phyloP scores from a whole-genome alignment of 2,113 vertebrate species.

The Isurus oxyrinchus region DNA sequence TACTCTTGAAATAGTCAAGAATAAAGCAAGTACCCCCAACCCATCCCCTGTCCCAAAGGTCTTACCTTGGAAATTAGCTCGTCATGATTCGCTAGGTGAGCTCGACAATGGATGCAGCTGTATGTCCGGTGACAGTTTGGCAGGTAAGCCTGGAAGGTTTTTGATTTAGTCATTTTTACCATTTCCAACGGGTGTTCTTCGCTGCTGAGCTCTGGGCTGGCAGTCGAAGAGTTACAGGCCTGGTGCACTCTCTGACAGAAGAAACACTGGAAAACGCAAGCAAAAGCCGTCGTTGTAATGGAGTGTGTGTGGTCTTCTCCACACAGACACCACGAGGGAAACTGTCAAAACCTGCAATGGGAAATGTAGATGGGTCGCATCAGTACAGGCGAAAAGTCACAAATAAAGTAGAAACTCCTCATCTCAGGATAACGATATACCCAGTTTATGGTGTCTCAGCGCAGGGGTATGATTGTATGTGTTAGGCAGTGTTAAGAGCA shows the following conservation, averaged over 20 bases:
- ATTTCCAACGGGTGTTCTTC: constrained; percentile 76
- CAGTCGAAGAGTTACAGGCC: constrained; percentile 73
- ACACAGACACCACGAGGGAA: constrained; percentile 79
- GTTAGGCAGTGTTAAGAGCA: neutral
- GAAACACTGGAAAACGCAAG: constrained; percentile 88
- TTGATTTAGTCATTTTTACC: constrained; percentile 99
- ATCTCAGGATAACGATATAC: neutral
- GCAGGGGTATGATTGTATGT: neutral
- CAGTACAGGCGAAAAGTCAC: neutral
- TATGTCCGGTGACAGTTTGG: constrained; percentile 91
- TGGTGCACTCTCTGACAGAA: constrained; percentile 89
- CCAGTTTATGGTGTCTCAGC: neutral
- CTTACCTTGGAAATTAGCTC: constrained; percentile 87
- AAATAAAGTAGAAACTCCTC: neutral
- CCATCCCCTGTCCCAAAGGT: neutral
- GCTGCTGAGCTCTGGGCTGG: constrained; percentile 77
- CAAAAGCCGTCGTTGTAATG: constrained; percentile 89
- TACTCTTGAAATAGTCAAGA: neutral
- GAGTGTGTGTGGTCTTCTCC: constrained; percentile 85
- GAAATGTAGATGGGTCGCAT: neutral
- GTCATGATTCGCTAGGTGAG: constrained; percentile 94
- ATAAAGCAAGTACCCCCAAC: neutral
- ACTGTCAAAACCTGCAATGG: constrained; percentile 68
- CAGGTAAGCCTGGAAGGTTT: constrained; percentile 98
- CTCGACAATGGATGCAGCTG: constrained; percentile 98